These are phyloP conservation scores for Crossocerus cetratus DNA, from an alignment of 2,888 invertebrate species.

Conservation along the genomic window DNA sequence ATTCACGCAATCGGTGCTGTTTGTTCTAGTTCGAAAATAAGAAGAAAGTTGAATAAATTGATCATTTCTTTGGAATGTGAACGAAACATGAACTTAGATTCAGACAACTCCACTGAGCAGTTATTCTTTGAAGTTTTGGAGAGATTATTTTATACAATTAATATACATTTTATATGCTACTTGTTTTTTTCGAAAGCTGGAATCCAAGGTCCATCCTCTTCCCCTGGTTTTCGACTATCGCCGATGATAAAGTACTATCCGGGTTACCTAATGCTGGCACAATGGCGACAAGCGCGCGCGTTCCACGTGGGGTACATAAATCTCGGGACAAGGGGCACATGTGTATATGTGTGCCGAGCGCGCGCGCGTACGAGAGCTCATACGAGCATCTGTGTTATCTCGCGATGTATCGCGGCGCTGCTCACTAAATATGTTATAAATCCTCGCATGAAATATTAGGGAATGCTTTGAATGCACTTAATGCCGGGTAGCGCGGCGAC, in stretches of 20 bases:
- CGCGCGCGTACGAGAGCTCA: slow-evolving; percentile 30
- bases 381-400: slow-evolving; percentile 56
- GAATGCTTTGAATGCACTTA: slow-evolving; percentile 63
- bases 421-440: slow-evolving; percentile 69
- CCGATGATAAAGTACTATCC: slow-evolving; percentile 61
- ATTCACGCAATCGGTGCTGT: too few species aligned
- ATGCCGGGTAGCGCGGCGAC: slow-evolving; percentile 40
- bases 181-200: neutral
- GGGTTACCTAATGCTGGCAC: slow-evolving; percentile 66
- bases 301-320: slow-evolving; percentile 62
- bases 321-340: slow-evolving; percentile 65
- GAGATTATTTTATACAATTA: too few species aligned
- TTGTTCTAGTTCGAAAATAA: too few species aligned
- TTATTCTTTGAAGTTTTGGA: too few species aligned
- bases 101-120: too few species aligned
- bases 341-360: slow-evolving; percentile 32
- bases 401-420: slow-evolving; percentile 56
- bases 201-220: slow-evolving; percentile 16
- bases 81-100: too few species aligned
- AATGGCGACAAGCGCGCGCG: slow-evolving; percentile 63
- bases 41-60: too few species aligned
- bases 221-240: slow-evolving; percentile 48
- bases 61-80: too few species aligned
- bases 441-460: slow-evolving; percentile 63
- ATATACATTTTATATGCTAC: neutral